phyloP scores from a whole-genome alignment of 92 coral and sea anemone genomes.

The Parazoanthus swiftii region DNA sequence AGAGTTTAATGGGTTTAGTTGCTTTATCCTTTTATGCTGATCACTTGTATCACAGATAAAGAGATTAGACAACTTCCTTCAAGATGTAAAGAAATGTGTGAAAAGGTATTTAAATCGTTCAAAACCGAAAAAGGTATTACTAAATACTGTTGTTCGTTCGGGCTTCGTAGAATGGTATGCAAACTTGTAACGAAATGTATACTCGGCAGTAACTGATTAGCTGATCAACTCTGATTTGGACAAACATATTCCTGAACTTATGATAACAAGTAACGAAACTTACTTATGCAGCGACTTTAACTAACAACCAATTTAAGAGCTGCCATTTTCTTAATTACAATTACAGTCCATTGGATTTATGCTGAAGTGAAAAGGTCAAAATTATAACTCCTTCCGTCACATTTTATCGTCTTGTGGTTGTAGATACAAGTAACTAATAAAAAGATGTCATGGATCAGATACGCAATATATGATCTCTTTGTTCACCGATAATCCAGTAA shows the following conservation, averaged over 20 bases:
- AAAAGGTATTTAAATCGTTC: constrained; percentile 4
- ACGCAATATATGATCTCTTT: neutral
- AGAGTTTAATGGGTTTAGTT: constrained; percentile 70
- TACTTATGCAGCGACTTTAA: neutral
- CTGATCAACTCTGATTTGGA: neutral
- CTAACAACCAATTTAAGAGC: constrained; percentile 17
- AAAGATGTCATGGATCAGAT: neutral
- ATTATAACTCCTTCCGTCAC: constrained; percentile 7
- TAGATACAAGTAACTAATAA: neutral
- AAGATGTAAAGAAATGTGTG: neutral
- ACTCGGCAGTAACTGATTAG: neutral
- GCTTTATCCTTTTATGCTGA: constrained; percentile 38
- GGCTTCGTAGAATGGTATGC: neutral
- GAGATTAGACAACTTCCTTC: constrained; percentile 3
- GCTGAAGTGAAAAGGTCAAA: constrained; percentile 20
- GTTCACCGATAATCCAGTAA: neutral
- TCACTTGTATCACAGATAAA: constrained; percentile 19
- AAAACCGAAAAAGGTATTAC: neutral
- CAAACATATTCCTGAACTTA: neutral
- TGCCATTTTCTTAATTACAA: neutral
- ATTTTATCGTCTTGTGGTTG: constrained; percentile 10
- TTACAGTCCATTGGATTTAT: constrained; percentile 2
- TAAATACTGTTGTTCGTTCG: neutral
- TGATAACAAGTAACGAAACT: neutral
- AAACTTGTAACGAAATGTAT: neutral